phyloP scores from a whole-genome alignment of 1,140 invertebrate genomes.

The Diorhabda sublineata region DNA sequence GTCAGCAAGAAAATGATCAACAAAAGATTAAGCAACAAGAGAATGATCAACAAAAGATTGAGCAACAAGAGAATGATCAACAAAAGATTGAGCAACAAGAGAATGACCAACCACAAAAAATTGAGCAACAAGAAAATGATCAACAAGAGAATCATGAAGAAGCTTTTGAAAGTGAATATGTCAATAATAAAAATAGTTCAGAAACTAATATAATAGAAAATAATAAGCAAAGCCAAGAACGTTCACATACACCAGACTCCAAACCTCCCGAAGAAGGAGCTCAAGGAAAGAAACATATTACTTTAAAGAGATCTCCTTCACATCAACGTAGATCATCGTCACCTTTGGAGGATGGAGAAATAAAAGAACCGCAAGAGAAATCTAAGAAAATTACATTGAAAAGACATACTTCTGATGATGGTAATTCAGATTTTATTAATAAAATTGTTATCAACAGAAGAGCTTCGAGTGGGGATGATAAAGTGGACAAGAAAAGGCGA shows the following conservation, averaged over 20 bases:
- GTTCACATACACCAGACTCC: not conserved
- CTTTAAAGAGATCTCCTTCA: constrained; percentile 1
- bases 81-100: no score
- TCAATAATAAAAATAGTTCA: not conserved
- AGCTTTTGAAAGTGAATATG: constrained; percentile 16
- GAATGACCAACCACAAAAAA: no score
- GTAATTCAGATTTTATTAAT: constrained; percentile 1
- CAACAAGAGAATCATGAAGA: not conserved
- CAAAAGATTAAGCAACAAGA: not conserved
- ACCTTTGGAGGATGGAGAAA: constrained; percentile 9
- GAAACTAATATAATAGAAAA: constrained; percentile 5
- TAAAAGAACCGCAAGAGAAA: constrained; percentile 4
- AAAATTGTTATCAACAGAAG: constrained; percentile 8
- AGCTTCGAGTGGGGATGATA: constrained; percentile 10
- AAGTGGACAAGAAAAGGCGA: constrained; percentile 14
- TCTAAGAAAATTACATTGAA: constrained; percentile 25
- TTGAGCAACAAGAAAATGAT: constrained; percentile 5
- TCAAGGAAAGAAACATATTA: constrained; percentile 8
- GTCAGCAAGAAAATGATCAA: no score
- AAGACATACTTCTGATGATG: not conserved
- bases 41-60: not conserved
- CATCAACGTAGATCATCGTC: not conserved
- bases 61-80: not conserved
- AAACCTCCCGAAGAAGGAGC: not conserved
- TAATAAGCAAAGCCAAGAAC: not conserved